Conservation (phyloP, 2,797 vertebrate genomes). For the Anguilla pacifica region DNA sequence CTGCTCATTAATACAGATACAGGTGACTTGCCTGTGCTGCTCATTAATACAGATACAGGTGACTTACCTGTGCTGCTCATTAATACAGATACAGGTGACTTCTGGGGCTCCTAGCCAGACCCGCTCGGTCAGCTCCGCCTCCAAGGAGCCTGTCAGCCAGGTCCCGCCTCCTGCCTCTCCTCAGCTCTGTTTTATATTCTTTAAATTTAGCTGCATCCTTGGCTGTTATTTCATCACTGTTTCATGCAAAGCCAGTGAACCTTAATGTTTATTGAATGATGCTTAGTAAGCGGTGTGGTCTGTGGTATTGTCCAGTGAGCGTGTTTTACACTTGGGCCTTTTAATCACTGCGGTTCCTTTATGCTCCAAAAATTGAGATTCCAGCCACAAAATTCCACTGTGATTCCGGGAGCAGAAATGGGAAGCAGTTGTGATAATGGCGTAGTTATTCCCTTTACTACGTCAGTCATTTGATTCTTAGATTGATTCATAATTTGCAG, state of each 20-base stretch:
- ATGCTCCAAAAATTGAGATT: background rate
- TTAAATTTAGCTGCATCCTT: conserved; percentile 96
- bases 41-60: background rate
- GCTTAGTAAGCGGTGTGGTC: conserved; percentile 75
- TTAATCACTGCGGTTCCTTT: conserved; percentile 22
- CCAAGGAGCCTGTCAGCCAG: conserved; percentile 83
- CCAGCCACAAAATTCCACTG: background rate
- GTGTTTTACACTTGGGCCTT: conserved; percentile 55
- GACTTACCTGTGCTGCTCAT: background rate
- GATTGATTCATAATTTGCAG: no score
- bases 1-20: background rate
- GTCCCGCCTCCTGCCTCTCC: conserved; percentile 58
- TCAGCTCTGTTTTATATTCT: conserved; percentile 92
- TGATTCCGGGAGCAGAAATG: background rate
- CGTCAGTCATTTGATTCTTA: background rate
- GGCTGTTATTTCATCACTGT: conserved; percentile 97
- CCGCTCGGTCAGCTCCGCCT: no score
- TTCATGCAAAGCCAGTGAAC: conserved; percentile 91
- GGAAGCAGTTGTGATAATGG: background rate
- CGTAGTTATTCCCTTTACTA: no score
- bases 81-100: no score
- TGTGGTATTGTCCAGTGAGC: conserved; percentile 56
- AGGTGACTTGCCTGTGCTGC: background rate
- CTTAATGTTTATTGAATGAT: conserved; percentile 85
- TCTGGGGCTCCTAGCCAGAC: no score